Conservation (phyloP, 1,140 invertebrate genomes). For the Pararge aegeria region DNA sequence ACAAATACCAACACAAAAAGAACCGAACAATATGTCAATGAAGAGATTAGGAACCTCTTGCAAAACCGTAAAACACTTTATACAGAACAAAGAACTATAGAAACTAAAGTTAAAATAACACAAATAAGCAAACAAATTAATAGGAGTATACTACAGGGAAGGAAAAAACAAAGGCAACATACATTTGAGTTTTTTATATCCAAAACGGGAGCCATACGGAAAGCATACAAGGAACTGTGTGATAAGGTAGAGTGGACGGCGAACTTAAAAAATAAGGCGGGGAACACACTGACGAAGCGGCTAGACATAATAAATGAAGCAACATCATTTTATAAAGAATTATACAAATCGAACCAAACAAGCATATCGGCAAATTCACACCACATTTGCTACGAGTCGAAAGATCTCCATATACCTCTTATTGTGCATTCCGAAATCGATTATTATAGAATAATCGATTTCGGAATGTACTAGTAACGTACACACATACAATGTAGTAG, state of each 20-base stretch:
- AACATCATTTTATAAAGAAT: constrained; percentile 24
- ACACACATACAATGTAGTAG: too few relatives aligned
- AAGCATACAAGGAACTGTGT: constrained; percentile 27
- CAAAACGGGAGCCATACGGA: constrained; percentile 19
- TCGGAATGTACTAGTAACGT: too few relatives aligned
- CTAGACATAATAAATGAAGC: constrained; percentile 32
- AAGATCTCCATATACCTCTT: background rate
- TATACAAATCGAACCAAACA: constrained; percentile 9
- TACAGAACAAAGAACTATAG: constrained; percentile 22
- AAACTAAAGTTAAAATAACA: constrained; percentile 21
- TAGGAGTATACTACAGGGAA: constrained; percentile 20
- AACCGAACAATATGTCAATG: constrained; percentile 9
- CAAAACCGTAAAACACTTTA: constrained; percentile 20
- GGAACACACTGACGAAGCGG: constrained; percentile 6
- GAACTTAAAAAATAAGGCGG: constrained; percentile 15
- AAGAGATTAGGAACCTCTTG: constrained; percentile 21
- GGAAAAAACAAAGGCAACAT: constrained; percentile 10
- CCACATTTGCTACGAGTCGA: background rate
- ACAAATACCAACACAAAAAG: constrained; percentile 8
- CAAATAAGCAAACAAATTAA: constrained; percentile 30
- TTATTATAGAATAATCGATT: constrained; percentile 27
- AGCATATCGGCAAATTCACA: background rate
- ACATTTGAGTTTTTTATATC: constrained; percentile 22
- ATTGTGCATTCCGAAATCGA: constrained; percentile 24
- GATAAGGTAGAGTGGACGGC: constrained; percentile 23